A percentile compares a stretch with the other conserved stretches of the same genome.
phyloP scores from a whole-genome alignment of 2,888 invertebrate genomes.

The Sceliomorpha sp. region DNA sequence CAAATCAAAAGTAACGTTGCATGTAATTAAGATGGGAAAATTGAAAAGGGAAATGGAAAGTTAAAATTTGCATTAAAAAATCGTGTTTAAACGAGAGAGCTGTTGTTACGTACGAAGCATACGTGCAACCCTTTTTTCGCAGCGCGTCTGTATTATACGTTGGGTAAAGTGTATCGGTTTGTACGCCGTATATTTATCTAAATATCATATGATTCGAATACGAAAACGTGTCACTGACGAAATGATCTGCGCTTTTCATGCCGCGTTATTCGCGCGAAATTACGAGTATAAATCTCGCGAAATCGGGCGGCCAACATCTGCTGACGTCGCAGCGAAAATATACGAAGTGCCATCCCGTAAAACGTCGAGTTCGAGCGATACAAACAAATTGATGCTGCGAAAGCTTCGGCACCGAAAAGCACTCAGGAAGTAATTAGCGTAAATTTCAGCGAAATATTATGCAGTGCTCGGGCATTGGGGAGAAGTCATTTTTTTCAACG shows the following conservation, averaged over 20 bases:
- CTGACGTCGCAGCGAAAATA: constrained; percentile 37
- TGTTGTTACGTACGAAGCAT: no score
- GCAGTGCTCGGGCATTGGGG: neutral
- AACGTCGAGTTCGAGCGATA: constrained; percentile 19
- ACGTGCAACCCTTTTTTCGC: no score
- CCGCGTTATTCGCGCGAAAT: constrained; percentile 25
- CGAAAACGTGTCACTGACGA: constrained; percentile 23
- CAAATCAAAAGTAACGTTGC: neutral
- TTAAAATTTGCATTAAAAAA: no score
- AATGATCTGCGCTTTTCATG: constrained; percentile 26
- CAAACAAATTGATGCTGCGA: constrained; percentile 37
- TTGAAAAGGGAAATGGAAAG: no score
- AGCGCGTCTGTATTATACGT: no score
- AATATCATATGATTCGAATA: constrained; percentile 33
- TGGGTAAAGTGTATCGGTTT: constrained; percentile 19
- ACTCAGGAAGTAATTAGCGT: constrained; percentile 41
- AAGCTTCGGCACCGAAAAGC: constrained; percentile 23
- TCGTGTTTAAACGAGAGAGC: no score
- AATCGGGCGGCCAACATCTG: constrained; percentile 46
- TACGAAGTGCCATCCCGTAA: constrained; percentile 26
- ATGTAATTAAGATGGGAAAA: neutral
- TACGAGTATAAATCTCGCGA: constrained; percentile 43
- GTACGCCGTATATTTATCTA: constrained; percentile 33
- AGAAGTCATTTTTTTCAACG: constrained; percentile 16
- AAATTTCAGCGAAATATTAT: constrained; percentile 26